Evolutionary conservation across 2,797 vertebrate species (phyloP).

Genomic region (Craterocephalus amniculus): DNA sequence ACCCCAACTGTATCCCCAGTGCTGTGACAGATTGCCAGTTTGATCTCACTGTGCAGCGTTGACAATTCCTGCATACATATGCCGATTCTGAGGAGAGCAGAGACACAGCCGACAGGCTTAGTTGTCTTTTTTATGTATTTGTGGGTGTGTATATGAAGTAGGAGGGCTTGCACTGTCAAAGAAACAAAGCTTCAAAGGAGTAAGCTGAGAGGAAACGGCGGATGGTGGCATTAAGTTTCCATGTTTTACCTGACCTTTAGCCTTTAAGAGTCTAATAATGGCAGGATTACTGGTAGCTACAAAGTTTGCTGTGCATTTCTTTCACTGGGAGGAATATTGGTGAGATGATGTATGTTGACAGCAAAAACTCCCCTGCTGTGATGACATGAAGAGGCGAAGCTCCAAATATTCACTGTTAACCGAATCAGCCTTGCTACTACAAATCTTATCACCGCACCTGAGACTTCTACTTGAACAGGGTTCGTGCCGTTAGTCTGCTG

Average conservation of each 20-base stretch:
- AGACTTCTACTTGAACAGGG: constrained; percentile 13
- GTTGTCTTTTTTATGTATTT: constrained; percentile 65
- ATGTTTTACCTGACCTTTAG: constrained; percentile 58
- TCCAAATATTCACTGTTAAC: constrained; percentile 45
- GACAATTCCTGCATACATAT: constrained; percentile 62
- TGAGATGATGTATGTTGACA: constrained; percentile 50
- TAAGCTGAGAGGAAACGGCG: neutral
- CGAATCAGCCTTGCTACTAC: constrained; percentile 17
- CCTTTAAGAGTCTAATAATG: constrained; percentile 48
- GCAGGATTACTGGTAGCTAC: constrained; percentile 37
- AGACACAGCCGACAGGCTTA: constrained; percentile 56
- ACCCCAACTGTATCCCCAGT: constrained; percentile 54
- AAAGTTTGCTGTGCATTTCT: constrained; percentile 12
- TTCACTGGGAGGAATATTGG: constrained; percentile 11
- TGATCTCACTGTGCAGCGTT: constrained; percentile 64
- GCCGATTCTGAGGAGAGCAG: constrained; percentile 42
- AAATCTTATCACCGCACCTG: constrained; percentile 47
- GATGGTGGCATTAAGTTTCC: constrained; percentile 40
- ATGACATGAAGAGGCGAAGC: constrained; percentile 25
- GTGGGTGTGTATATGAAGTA: constrained; percentile 52
- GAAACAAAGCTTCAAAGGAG: constrained; percentile 44
- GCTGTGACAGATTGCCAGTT: constrained; percentile 65
- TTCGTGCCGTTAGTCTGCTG: constrained; percentile 26
- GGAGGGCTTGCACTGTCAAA: constrained; percentile 43
- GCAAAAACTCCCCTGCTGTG: constrained; percentile 33